Base-by-base conservation (phyloP, 2,797 vertebrate species). In the Ataeniobius toweri region DNA sequence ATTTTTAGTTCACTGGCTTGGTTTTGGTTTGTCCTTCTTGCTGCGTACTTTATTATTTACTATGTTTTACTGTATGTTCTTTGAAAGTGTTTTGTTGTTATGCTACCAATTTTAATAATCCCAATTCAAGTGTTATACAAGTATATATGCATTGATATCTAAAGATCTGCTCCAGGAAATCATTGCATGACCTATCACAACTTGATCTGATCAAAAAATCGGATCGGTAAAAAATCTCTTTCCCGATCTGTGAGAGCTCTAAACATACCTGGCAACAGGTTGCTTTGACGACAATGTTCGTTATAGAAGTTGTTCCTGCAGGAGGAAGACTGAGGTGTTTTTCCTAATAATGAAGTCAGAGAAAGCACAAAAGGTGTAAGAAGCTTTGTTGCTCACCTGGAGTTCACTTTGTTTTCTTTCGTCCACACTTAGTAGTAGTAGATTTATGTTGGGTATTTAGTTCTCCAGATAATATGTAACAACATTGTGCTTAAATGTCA, bases 91-190 rank as follows among this genome's bases (percentile, higher is more conserved):
- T 39, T 10, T 48, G 2, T 65, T 68, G 56, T 74, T 80, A 18
- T 80, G 58, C 71, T 70, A 63, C 61, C 39, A 69, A 67, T 68
- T 75, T 78, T 20, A 2, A 41, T 58, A 41, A 41, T 70, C 55
- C 69, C 31, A 28, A 59, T 36, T 73, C 36, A 78, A 63, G 63
- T 63, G 67, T 39, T 67, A 69, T 73, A 65, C 51, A 75, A 24
- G 72, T 59, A 61, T 76, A 74, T 78, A 70, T 0, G 18, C 51
- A n/a, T 72, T 77, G 46, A 65, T 22, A 39, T 31, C 6, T 63
- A 9, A 36, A 41, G 4, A 41, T 36, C 20, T 41, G 39, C 3
- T 67, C 8, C 9, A 41, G 20, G 9, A 67, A 41, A 24, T 67
- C 63, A 12, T 4, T 13, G 50, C 50, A 14, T 51, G 10, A 68